phyloP scores from a whole-genome alignment of 2,888 invertebrate genomes.

The Leucophenga montana region DNA sequence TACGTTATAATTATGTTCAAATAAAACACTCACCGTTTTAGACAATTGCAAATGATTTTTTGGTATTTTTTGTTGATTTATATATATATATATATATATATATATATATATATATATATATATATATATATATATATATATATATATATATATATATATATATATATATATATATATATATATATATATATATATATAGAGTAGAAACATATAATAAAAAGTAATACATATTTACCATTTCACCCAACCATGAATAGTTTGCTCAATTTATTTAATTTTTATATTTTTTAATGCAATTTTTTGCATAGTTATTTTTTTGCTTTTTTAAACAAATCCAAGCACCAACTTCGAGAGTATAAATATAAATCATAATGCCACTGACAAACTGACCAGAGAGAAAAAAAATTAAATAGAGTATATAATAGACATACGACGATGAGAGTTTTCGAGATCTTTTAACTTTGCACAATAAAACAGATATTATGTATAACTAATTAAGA shows the following conservation, averaged over 20 bases:
- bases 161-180: too few relatives aligned
- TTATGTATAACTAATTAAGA: constrained; percentile 5
- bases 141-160: too few relatives aligned
- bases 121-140: too few relatives aligned
- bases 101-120: too few relatives aligned
- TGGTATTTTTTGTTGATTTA: constrained; percentile 28
- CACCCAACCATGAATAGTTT: constrained; percentile 69
- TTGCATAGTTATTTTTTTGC: constrained; percentile 10
- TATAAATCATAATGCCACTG: constrained; percentile 50
- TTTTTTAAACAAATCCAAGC: constrained; percentile 56
- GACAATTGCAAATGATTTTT: constrained; percentile 63
- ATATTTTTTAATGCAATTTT: constrained; percentile 30
- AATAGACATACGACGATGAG: constrained; percentile 39
- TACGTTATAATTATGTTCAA: neutral
- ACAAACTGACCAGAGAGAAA: constrained; percentile 52
- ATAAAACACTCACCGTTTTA: constrained; percentile 72
- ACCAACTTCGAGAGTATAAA: constrained; percentile 57
- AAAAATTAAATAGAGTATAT: constrained; percentile 11
- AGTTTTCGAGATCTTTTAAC: constrained; percentile 26
- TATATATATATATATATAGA: constrained; percentile 35
- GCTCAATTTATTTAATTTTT: constrained; percentile 58
- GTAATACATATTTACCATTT: constrained; percentile 66
- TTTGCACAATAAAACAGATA: constrained; percentile 13
- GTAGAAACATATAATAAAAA: constrained; percentile 26
- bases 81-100: too few relatives aligned